These are phyloP conservation scores for Crotalus viridis DNA, from an alignment of 2,113 vertebrate species.

Conservation along the genomic window DNA sequence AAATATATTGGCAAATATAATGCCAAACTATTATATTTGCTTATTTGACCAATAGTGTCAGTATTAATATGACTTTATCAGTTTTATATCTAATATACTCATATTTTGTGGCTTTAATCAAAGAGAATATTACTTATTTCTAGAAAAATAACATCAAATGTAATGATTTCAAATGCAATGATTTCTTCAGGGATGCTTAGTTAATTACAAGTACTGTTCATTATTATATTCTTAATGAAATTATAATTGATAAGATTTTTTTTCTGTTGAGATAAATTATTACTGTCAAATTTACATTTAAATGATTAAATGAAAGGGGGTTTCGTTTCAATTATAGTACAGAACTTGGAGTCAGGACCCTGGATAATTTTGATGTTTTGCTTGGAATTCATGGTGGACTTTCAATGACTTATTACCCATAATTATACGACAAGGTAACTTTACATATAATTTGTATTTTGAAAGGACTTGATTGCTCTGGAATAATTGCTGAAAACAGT, in stretches of 20 bases:
- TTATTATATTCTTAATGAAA: slow-evolving; percentile 2
- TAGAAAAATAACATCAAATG: slow-evolving; percentile 11
- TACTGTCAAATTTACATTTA: slow-evolving; percentile 17
- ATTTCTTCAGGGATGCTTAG: background rate
- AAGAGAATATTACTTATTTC: background rate
- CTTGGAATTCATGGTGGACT: background rate
- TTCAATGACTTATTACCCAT: background rate
- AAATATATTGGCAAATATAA: background rate
- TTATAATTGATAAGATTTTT: background rate
- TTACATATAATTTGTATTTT: background rate
- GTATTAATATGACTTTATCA: slow-evolving; percentile 1
- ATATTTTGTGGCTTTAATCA: background rate
- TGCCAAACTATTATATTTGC: background rate
- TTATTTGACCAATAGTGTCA: slow-evolving; percentile 12
- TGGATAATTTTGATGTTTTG: slow-evolving; percentile 13
- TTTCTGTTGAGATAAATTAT: slow-evolving; percentile 2
- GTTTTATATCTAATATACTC: background rate
- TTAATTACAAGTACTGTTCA: slow-evolving; percentile 24
- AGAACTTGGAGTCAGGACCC: slow-evolving; percentile 6
- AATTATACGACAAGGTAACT: background rate
- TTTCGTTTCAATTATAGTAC: background rate
- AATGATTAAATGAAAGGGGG: slow-evolving; percentile 14
- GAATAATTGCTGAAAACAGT: background rate
- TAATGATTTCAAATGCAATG: slow-evolving; percentile 20
- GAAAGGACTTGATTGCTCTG: background rate